Evolutionary conservation across 2,888 invertebrate genomes (phyloP), one percentile per base, ranked within the genome.

Genomic region (Heteropelma amictum): DNA sequence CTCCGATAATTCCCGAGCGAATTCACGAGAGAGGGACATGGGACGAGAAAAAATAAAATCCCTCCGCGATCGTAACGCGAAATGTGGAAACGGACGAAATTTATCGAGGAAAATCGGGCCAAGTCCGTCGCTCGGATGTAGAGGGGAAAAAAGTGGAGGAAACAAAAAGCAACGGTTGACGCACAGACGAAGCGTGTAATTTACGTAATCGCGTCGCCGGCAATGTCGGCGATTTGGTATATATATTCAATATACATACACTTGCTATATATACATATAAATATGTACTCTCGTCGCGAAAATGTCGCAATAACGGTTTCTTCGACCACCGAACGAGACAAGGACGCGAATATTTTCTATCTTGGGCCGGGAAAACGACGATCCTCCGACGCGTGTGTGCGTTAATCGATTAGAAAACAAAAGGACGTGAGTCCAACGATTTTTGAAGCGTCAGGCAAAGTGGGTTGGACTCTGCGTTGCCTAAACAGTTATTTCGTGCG

Each of bases 151-250:
- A 53, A 30, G 58, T 1, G 26, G 28, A 33, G 21, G 28, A 54
- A n/a, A 49, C 47, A 14, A 61, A 42, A 54, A 61, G 7, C 7
- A 33, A 35, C 3, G 21, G 61, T 17, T 8, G 1, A 12, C 10
- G n/a, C 33, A n/a, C 19, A 38, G 49, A 26, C 56, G 63, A 56
- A 51, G n/a, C 19, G 68, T 51, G 56, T 58, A 49, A 73, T 73
- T 73, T 73, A 73, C 73, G 73, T 73, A 73, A 73, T 26, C 72
- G 23, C 49, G 28, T n/a, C n/a, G n/a, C n/a, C n/a, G n/a, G 51
- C 58, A 51, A 58, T 61, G 61, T 68, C 61, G 54, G n/a, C n/a
- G n/a, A n/a, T n/a, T n/a, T n/a, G n/a, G n/a, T n/a, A n/a, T n/a
- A n/a, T n/a, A n/a, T n/a, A n/a, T n/a, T n/a, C n/a, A n/a, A n/a